Conservation (phyloP, 2,888 invertebrate genomes). For the Noctua comes region DNA sequence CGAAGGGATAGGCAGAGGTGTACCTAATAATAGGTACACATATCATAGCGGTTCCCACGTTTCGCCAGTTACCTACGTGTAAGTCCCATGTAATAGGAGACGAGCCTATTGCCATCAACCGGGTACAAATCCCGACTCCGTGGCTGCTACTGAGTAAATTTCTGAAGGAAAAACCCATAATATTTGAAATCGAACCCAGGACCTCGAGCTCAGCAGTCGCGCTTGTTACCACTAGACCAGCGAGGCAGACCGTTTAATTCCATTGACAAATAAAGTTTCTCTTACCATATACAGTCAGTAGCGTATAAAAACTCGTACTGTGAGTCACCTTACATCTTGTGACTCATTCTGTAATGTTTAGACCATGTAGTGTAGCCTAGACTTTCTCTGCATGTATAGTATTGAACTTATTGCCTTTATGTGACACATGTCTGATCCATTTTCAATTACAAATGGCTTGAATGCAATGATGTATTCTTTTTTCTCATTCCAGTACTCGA, state of each 20-base stretch:
- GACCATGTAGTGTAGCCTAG: constrained; percentile 33
- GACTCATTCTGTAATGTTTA: constrained; percentile 56
- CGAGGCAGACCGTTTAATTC: constrained; percentile 8
- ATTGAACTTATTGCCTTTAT: constrained; percentile 10
- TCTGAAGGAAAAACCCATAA: background rate
- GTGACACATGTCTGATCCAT: constrained; percentile 2
- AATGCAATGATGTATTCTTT: background rate
- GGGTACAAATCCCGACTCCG: background rate
- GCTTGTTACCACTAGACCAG: background rate
- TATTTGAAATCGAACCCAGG: background rate
- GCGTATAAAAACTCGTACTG: constrained; percentile 39
- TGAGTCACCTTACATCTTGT: constrained; percentile 59
- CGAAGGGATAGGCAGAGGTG: no score
- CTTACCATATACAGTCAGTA: constrained; percentile 55
- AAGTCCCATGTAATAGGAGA: no score
- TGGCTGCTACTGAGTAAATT: background rate
- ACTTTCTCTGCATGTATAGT: constrained; percentile 45
- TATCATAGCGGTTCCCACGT: no score
- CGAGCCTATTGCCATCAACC: background rate
- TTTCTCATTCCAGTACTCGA: background rate
- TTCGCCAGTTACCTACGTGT: no score
- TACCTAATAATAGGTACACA: no score
- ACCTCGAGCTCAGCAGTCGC: background rate
- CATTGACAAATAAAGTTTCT: constrained; percentile 40
- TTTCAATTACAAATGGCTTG: constrained; percentile 13